Conservation (phyloP, 2,888 invertebrate species). For the Eledone cirrhosa region DNA sequence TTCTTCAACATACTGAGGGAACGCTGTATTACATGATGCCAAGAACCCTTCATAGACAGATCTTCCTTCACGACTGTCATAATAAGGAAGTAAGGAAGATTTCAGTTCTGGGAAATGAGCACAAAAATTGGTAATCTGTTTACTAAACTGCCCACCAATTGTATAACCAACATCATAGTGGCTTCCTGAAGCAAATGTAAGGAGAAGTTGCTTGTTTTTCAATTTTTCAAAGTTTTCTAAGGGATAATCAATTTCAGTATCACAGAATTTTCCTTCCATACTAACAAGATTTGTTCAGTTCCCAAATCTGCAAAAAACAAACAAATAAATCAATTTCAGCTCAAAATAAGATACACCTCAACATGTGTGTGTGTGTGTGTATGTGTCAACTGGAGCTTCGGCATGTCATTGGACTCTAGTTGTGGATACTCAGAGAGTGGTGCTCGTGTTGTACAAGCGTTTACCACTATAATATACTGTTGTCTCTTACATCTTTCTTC, state of each 20-base stretch:
- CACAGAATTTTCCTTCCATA: slow-evolving; percentile 20
- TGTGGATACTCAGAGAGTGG: too few relatives aligned
- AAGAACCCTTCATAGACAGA: slow-evolving; percentile 25
- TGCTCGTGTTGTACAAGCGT: too few relatives aligned
- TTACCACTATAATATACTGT: too few relatives aligned
- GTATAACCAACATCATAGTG: slow-evolving; percentile 33
- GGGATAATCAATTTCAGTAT: not conserved
- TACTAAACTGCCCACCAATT: slow-evolving; percentile 28
- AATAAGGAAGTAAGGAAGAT: slow-evolving; percentile 29
- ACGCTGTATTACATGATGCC: slow-evolving; percentile 2
- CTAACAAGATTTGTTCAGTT: too few relatives aligned
- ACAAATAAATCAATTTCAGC: too few relatives aligned
- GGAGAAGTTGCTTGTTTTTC: slow-evolving; percentile 21
- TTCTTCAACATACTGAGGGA: slow-evolving; percentile 33
- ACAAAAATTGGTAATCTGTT: slow-evolving; percentile 25
- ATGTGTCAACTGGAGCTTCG: too few relatives aligned
- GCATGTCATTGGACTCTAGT: too few relatives aligned
- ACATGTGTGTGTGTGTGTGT: too few relatives aligned
- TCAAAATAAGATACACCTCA: too few relatives aligned
- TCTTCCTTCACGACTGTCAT: slow-evolving; percentile 31
- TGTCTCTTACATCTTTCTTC: too few relatives aligned
- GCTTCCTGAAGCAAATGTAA: slow-evolving; percentile 26
- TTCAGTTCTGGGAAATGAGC: slow-evolving; percentile 15
- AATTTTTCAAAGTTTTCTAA: slow-evolving; percentile 1
- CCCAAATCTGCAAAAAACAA: too few relatives aligned